Base-by-base conservation (phyloP, 2,113 vertebrate genomes). In the Callipepla squamata region DNA sequence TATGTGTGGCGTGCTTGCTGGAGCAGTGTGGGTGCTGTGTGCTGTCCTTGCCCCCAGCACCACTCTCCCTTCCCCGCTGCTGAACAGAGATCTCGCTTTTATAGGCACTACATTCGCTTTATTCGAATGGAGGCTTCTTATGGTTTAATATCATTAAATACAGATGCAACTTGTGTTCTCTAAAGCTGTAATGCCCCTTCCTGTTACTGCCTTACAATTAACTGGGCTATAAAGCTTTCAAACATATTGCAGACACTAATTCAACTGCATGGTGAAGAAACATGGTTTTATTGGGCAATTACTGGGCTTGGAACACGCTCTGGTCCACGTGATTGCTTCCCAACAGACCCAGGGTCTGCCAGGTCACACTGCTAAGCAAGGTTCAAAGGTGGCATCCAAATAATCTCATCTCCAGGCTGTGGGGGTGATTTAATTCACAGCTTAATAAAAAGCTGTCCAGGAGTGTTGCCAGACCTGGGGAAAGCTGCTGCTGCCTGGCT, bases 141-240 rank as follows among this genome's bases (percentile, higher is more conserved):
- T 1, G 26, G 84, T 87, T 95, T 92, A 87, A 83, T 91, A 91
- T 82, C 94, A 92, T 95, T 96, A 94, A 95, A 95, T 94, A 96
- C 94, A 94, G 92, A 94, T 95, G 89, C 87, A 95, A 89, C 87
- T 95, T 94, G 81, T 91, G 75, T 93, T 96, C 68, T 92, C 87
- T 82, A 50, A 91, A 91, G 91, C 87, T 68, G 77, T 92, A 93
- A 95, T 94, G 72, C 87, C 89, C 87, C 92, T 93, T 95, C 81
- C 84, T 85, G 80, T 93, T 96, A 95, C 92, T 94, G 95, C 94
- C 63, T 96, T 55, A 80, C 94, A 94, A 96, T 96, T 94, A 95
- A 95, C 94, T 85, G 81, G 91, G 91, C 87, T 89, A 91, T 95
- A 96, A 96, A 96, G 84, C 94, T 96, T 94, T 96, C 95, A 94